Conservation (phyloP, 2,888 invertebrate genomes). For the Heteromyza rotundicornis region DNA sequence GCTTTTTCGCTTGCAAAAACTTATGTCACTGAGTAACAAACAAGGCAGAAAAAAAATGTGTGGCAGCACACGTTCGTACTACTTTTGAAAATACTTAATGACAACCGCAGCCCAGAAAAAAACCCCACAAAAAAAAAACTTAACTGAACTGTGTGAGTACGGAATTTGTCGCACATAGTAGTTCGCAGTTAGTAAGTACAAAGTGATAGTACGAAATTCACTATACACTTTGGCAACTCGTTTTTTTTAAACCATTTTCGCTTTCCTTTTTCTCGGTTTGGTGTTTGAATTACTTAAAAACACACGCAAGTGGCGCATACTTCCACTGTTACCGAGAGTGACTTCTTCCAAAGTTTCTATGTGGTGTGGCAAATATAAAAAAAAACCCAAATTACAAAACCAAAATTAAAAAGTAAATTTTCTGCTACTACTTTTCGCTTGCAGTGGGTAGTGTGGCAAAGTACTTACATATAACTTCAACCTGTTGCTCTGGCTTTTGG, state of each 20-base stretch:
- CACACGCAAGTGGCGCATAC: background rate
- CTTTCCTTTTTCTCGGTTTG: no score
- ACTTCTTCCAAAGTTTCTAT: background rate
- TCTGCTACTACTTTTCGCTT: background rate
- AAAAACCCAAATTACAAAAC: background rate
- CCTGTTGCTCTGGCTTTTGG: background rate
- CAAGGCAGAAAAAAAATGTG: constrained; percentile 14
- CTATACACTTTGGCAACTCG: no score
- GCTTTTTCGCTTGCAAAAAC: constrained; percentile 5
- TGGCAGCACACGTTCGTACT: background rate
- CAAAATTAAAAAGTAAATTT: background rate
- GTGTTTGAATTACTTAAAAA: background rate
- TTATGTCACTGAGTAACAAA: constrained; percentile 7
- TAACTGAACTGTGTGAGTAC: no score
- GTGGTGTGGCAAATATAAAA: background rate
- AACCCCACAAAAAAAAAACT: background rate
- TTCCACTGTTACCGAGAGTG: background rate
- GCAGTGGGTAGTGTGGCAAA: background rate
- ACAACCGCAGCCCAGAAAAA: background rate
- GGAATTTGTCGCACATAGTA: background rate
- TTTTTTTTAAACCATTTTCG: no score
- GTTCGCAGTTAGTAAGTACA: no score
- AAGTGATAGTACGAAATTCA: no score
- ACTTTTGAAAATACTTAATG: constrained; percentile 5
- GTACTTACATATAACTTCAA: background rate